A percentile compares a stretch with the other conserved stretches of the same genome.
Evolutionary conservation across 2,888 invertebrate species (phyloP).

Genomic region (Agrotis clavis): DNA sequence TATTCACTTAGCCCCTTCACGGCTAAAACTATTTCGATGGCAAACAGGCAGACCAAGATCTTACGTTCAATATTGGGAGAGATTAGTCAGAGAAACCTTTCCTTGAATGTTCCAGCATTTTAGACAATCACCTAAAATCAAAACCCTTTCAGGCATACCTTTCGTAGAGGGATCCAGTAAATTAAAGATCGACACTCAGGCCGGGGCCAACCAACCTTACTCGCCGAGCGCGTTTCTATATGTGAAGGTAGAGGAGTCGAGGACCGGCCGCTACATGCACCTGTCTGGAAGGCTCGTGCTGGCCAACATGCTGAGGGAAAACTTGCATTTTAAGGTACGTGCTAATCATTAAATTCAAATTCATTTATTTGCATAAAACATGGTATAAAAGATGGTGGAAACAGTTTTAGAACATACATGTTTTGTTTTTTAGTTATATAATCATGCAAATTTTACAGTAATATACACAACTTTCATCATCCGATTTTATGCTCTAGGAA

Average conservation of each 20-base stretch:
- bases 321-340: conserved; percentile 79
- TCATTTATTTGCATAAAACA: no score
- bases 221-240: conserved; percentile 69
- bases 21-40: neutral
- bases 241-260: conserved; percentile 71
- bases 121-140: neutral
- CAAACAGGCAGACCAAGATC: neutral
- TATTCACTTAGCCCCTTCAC: neutral
- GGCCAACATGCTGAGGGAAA: conserved; percentile 79
- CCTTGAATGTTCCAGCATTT: neutral
- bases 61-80: no score
- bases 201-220: conserved; percentile 42
- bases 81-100: neutral
- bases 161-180: conserved; percentile 73
- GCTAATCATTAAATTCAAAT: no score
- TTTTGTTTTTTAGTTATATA: no score
- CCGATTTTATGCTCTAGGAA: no score
- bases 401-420: no score
- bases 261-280: conserved; percentile 72
- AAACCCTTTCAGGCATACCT: conserved; percentile 73
- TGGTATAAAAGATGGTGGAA: no score
- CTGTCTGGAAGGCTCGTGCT: conserved; percentile 79
- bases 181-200: conserved; percentile 71
- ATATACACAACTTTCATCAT: no score
- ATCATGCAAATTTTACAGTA: no score